These are phyloP conservation scores for Cyclophora punctaria DNA, from an alignment of 2,888 invertebrate species.

Conservation along the genomic window DNA sequence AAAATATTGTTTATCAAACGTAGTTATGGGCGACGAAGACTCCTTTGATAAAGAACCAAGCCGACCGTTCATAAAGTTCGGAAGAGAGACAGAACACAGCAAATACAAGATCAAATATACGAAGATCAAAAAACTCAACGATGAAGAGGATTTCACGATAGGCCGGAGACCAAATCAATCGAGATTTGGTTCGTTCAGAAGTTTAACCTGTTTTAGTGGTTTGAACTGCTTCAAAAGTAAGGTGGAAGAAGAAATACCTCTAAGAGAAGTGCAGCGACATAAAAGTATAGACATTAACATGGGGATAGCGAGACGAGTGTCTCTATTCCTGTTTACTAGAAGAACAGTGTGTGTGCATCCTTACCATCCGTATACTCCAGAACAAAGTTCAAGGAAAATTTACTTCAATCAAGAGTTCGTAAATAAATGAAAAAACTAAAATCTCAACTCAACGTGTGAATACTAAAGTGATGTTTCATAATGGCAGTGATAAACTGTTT, in stretches of 20 bases:
- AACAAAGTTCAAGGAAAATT: constrained; percentile 59
- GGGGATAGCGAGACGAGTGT: constrained; percentile 55
- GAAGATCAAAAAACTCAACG: no score
- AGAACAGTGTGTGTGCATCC: constrained; percentile 60
- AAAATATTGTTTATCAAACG: constrained; percentile 17
- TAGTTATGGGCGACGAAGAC: no score
- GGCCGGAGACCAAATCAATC: constrained; percentile 24
- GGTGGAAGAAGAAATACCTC: constrained; percentile 40
- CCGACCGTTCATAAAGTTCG: no score
- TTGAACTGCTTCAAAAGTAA: constrained; percentile 47
- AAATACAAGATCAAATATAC: no score
- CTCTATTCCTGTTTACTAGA: constrained; percentile 58
- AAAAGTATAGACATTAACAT: constrained; percentile 63
- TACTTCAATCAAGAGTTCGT: no score
- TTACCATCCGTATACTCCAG: constrained; percentile 63
- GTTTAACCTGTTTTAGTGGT: constrained; percentile 31
- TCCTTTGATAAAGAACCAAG: no score
- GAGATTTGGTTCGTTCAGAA: constrained; percentile 40
- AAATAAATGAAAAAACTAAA: no score
- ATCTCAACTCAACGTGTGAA: no score
- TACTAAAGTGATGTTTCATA: no score
- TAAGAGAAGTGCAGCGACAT: constrained; percentile 50
- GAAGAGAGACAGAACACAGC: no score
- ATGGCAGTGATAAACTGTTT: no score
- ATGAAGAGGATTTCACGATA: no score